Conservation (phyloP, 2,888 invertebrate genomes). For the Drosophila neonasuta region DNA sequence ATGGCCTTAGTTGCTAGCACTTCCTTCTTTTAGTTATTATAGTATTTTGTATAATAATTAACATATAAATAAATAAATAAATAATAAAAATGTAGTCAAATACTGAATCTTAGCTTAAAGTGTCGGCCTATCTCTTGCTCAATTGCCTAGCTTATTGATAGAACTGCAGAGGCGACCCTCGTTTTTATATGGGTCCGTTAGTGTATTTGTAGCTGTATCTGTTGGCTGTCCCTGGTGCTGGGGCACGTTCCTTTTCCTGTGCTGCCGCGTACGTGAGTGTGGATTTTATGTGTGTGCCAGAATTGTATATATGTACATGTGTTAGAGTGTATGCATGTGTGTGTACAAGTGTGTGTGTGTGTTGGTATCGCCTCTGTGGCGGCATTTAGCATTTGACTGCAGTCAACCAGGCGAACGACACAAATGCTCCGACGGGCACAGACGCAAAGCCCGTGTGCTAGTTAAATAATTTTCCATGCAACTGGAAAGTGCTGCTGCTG, state of each 20-base stretch:
- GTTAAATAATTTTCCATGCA: conserved; percentile 71
- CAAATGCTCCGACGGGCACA: conserved; percentile 56
- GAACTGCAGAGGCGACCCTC: conserved; percentile 17
- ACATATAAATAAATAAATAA: too few species aligned
- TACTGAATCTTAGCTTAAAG: too few species aligned
- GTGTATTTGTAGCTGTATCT: conserved; percentile 59
- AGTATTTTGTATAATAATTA: too few species aligned
- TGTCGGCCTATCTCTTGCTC: too few species aligned
- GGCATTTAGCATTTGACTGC: conserved; percentile 77
- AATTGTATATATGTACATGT: conserved; percentile 14
- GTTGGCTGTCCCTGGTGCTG: conserved; percentile 49
- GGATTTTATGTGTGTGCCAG: conserved; percentile 11
- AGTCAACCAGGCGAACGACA: conserved; percentile 58
- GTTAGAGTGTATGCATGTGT: background rate
- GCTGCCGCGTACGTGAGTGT: conserved; percentile 64
- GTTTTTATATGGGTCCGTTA: conserved; percentile 21
- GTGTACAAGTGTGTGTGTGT: conserved; percentile 5
- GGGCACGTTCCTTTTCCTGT: conserved; percentile 65
- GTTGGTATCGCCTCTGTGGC: conserved; percentile 53
- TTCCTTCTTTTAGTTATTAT: too few species aligned
- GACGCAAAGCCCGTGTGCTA: conserved; percentile 52
- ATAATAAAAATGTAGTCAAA: too few species aligned
- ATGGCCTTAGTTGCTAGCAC: too few species aligned
- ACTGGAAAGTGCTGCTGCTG: conserved; percentile 32
- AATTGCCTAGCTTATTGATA: too few species aligned